Evolutionary conservation across 2,888 invertebrate genomes (phyloP).

Genomic region (Hanleya hanleyi): DNA sequence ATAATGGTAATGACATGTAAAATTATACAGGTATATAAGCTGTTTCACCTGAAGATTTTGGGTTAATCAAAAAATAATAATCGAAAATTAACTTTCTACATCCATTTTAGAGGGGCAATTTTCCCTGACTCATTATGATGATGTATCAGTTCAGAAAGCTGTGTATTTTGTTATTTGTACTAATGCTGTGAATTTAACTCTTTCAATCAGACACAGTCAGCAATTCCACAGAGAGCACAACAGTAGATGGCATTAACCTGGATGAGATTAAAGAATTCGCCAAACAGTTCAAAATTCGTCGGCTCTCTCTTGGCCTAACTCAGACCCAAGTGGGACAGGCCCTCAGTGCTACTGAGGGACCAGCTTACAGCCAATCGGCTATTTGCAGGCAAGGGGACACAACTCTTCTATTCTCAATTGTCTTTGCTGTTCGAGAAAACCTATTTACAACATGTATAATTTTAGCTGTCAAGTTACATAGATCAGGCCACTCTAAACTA

Average conservation of each 20-base stretch:
- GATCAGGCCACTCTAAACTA: background rate
- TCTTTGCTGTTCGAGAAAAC: background rate
- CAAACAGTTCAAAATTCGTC: slow-evolving; percentile 94
- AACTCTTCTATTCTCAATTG: background rate
- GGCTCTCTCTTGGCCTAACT: slow-evolving; percentile 93
- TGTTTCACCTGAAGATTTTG: no score
- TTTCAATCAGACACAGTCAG: slow-evolving; percentile 80
- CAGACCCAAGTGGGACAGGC: slow-evolving; percentile 93
- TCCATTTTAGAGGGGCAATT: no score
- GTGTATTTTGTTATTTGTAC: no score
- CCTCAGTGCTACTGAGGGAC: slow-evolving; percentile 95
- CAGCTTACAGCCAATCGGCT: slow-evolving; percentile 98
- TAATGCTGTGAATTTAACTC: no score
- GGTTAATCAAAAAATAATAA: no score
- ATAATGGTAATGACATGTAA: no score
- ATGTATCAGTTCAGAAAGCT: no score
- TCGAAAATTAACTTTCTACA: no score
- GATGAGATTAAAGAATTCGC: slow-evolving; percentile 99
- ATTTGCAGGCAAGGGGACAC: slow-evolving; percentile 99
- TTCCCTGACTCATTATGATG: no score
- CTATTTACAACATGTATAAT: background rate
- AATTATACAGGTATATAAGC: no score
- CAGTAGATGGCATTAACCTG: slow-evolving; percentile 96
- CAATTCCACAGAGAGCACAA: slow-evolving; percentile 93
- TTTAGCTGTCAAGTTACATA: background rate